Evolutionary conservation across 2,888 invertebrate genomes (phyloP).

Genomic region (Acronicta psi): DNA sequence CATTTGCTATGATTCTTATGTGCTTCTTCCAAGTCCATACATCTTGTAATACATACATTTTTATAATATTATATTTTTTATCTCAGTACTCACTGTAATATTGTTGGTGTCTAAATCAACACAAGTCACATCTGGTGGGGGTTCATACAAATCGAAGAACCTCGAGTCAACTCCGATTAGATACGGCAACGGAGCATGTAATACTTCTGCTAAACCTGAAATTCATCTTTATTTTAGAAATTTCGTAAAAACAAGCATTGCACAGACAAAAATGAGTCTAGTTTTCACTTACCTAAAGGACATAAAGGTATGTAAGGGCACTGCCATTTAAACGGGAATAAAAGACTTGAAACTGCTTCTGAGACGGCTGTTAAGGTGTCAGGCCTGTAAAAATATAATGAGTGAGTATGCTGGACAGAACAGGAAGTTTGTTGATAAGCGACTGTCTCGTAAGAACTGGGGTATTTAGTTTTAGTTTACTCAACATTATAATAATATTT

Average conservation of each 20-base stretch:
- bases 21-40: too few relatives aligned
- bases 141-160: constrained; percentile 99
- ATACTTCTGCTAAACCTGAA: constrained; percentile 96
- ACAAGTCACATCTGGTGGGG: constrained; percentile 98
- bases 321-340: constrained; percentile 99
- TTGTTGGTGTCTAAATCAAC: constrained; percentile 99
- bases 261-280: background rate
- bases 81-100: constrained; percentile 92
- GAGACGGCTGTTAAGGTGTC: constrained; percentile 99
- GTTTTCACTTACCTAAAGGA: constrained; percentile 92
- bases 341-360: constrained; percentile 97
- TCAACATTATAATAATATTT: too few relatives aligned
- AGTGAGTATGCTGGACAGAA: too few relatives aligned
- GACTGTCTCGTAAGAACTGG: too few relatives aligned
- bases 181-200: constrained; percentile 99
- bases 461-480: too few relatives aligned
- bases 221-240: constrained; percentile 22
- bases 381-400: constrained; percentile 89
- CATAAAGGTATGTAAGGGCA: constrained; percentile 99
- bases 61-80: too few relatives aligned
- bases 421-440: too few relatives aligned
- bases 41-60: too few relatives aligned
- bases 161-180: constrained; percentile 98
- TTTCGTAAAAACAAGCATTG: background rate
- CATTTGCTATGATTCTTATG: too few relatives aligned